These are phyloP conservation scores for Pleuronectes platessa DNA, from an alignment of 2,113 vertebrate species.

Conservation along the genomic window DNA sequence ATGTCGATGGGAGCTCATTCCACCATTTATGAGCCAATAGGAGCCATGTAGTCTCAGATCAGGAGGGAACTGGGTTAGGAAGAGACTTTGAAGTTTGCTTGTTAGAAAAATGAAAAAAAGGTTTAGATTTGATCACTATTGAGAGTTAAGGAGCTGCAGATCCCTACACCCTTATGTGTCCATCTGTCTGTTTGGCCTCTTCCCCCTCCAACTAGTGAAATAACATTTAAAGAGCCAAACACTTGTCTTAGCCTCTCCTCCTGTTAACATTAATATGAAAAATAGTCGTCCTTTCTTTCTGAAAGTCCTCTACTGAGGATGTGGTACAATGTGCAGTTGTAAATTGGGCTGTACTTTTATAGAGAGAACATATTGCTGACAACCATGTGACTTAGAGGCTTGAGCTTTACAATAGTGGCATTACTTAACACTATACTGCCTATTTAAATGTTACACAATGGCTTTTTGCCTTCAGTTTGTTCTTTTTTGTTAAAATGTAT, in stretches of 20 bases:
- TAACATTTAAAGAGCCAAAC: conserved; percentile 8
- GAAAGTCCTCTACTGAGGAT: not conserved
- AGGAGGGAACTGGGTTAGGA: not conserved
- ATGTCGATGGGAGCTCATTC: no score
- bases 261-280: not conserved
- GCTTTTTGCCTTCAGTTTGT: not conserved
- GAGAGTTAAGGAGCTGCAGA: conserved; percentile 17
- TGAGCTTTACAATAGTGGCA: not conserved
- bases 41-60: not conserved
- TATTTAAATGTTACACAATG: conserved; percentile 10
- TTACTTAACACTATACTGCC: not conserved
- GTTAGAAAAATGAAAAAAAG: conserved; percentile 29
- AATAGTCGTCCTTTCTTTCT: not conserved
- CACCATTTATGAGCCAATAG: not conserved
- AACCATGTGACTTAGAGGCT: conserved; percentile 34
- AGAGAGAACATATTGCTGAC: conserved; percentile 13
- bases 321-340: conserved; percentile 21
- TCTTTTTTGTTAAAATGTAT: not conserved
- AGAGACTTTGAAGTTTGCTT: not conserved
- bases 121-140: conserved; percentile 4
- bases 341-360: conserved; percentile 25
- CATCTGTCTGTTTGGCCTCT: conserved; percentile 6
- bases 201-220: conserved; percentile 8
- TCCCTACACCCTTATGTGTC: conserved; percentile 20
- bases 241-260: not conserved